These are phyloP conservation scores for Agriotes lineatus DNA, from an alignment of 2,888 invertebrate species.

Conservation along the genomic window DNA sequence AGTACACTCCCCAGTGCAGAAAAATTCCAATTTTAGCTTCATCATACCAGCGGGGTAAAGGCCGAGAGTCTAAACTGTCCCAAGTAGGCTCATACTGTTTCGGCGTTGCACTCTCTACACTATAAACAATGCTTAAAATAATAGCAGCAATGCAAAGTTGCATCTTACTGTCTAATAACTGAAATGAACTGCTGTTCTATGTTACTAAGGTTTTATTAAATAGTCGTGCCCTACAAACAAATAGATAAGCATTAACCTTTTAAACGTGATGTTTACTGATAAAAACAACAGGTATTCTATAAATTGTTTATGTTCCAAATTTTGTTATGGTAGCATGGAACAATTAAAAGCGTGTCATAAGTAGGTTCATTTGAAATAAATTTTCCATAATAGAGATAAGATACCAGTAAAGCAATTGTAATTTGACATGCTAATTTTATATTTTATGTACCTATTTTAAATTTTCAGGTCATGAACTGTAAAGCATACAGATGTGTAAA, in stretches of 20 bases:
- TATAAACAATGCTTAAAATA: neutral
- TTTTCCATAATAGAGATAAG: too few relatives aligned
- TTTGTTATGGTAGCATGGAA: too few relatives aligned
- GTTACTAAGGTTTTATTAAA: neutral
- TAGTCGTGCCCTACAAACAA: neutral
- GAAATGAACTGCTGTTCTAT: too few relatives aligned
- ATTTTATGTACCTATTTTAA: too few relatives aligned
- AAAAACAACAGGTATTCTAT: too few relatives aligned
- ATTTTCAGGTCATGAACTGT: too few relatives aligned
- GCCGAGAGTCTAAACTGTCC: conserved; percentile 86
- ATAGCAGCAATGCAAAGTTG: neutral
- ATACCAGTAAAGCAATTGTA: too few relatives aligned
- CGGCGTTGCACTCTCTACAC: neutral
- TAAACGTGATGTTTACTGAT: neutral
- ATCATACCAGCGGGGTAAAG: conserved; percentile 90
- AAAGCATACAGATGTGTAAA: too few relatives aligned
- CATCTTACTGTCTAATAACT: neutral
- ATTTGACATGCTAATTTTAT: too few relatives aligned
- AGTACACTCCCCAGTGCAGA: conserved; percentile 93
- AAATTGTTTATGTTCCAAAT: too few relatives aligned
- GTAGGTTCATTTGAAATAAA: too few relatives aligned
- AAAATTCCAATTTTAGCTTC: conserved; percentile 92
- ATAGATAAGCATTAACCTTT: neutral
- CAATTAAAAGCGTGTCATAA: too few relatives aligned
- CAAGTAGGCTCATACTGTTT: conserved; percentile 80